Conservation (phyloP, 2,797 vertebrate genomes). For the Echiichthys vipera region DNA sequence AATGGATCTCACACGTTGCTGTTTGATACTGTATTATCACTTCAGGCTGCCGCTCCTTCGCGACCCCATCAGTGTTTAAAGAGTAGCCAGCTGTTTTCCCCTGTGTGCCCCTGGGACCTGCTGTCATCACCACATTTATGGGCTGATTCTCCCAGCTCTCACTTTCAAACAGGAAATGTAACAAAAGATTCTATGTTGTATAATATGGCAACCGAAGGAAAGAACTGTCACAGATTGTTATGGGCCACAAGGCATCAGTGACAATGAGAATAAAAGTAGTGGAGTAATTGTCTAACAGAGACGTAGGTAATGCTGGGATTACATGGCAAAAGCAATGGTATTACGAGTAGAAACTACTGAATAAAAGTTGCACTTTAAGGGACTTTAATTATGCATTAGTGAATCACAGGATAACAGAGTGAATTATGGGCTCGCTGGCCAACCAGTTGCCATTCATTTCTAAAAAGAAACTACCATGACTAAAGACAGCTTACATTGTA, state of each 20-base stretch:
- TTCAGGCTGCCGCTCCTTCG: slow-evolving; percentile 25
- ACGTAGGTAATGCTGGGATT: slow-evolving; percentile 5
- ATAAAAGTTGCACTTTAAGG: slow-evolving; percentile 13
- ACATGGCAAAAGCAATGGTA: not conserved
- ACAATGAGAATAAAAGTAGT: no score
- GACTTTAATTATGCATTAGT: slow-evolving; percentile 25
- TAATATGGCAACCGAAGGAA: slow-evolving; percentile 1
- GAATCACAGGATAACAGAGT: slow-evolving; percentile 28
- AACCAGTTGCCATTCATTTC: slow-evolving; percentile 31
- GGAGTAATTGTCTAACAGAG: no score
- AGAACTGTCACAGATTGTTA: not conserved
- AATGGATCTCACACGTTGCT: slow-evolving; percentile 18
- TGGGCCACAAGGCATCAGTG: no score
- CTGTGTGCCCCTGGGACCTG: slow-evolving; percentile 25
- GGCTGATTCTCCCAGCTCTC: slow-evolving; percentile 9
- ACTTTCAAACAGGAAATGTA: slow-evolving; percentile 15
- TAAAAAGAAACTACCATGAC: slow-evolving; percentile 45
- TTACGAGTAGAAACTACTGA: not conserved
- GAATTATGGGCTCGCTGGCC: slow-evolving; percentile 18
- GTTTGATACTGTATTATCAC: slow-evolving; percentile 6
- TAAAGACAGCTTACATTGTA: slow-evolving; percentile 38
- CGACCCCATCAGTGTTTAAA: slow-evolving; percentile 35
- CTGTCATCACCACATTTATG: slow-evolving; percentile 35
- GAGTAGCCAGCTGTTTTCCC: slow-evolving; percentile 40
- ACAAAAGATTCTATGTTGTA: slow-evolving; percentile 6